Percentiles rank a stretch among this genome's conserved stretches.
phyloP scores from a whole-genome alignment of 2,113 vertebrate species.

The human region DNA sequence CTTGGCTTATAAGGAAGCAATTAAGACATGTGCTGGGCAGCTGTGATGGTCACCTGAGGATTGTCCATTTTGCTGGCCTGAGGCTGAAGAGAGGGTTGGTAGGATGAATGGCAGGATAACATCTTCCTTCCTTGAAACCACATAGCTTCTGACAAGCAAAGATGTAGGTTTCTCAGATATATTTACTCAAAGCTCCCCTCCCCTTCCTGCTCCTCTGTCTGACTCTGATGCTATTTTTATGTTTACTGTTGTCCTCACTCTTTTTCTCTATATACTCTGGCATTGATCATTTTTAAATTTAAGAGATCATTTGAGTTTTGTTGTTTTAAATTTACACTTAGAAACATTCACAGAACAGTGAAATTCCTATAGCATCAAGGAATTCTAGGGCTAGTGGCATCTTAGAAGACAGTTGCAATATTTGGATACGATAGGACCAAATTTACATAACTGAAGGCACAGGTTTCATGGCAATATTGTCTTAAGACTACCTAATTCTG shows the following conservation, averaged over 20 bases:
- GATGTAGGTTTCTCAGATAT: constrained; percentile 52
- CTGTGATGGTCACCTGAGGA: background rate
- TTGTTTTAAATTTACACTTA: background rate
- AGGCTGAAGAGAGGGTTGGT: background rate
- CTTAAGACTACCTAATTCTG: background rate
- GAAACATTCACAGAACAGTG: background rate
- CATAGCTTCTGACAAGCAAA: background rate
- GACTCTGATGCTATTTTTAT: background rate
- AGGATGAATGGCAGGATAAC: background rate
- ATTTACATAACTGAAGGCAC: background rate
- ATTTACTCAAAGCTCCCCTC: background rate
- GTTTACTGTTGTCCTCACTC: background rate
- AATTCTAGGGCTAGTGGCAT: background rate
- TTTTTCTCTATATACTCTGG: background rate
- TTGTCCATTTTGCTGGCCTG: background rate
- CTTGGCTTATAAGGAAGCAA: constrained; percentile 3
- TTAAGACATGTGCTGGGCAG: background rate
- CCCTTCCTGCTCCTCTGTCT: background rate
- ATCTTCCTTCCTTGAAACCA: background rate
- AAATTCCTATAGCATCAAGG: background rate
- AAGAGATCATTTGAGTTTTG: background rate
- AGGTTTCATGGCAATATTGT: background rate
- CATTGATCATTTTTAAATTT: background rate
- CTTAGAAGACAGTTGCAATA: background rate
- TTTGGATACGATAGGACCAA: background rate